Evolutionary conservation across 1,140 invertebrate genomes (phyloP).

Genomic region (Drosophila parabipectinata): DNA sequence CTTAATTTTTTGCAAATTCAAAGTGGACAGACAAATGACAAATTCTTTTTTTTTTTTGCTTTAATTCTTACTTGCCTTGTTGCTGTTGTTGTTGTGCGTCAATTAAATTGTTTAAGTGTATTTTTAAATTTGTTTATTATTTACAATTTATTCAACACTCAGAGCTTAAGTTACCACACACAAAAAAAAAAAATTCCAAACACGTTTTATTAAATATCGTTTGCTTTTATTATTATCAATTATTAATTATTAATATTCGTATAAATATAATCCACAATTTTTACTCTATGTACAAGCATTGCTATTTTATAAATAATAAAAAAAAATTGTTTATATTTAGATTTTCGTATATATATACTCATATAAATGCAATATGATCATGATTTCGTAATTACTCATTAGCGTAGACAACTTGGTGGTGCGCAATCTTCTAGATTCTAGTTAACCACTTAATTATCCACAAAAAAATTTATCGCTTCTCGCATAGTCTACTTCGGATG

Average conservation of each 20-base stretch:
- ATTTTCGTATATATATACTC: constrained; percentile 12
- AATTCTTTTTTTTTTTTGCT: constrained; percentile 14
- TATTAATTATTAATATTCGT: constrained; percentile 36
- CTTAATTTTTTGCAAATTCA: constrained; percentile 16
- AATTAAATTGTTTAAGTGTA: constrained; percentile 66
- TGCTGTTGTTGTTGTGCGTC: constrained; percentile 38
- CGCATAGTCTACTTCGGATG: constrained; percentile 41
- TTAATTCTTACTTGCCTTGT: neutral
- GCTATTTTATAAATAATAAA: constrained; percentile 68
- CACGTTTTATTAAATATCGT: constrained; percentile 43
- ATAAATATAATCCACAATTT: constrained; percentile 58
- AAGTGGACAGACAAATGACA: constrained; percentile 34
- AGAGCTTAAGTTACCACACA: constrained; percentile 53
- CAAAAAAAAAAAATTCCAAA: constrained; percentile 45
- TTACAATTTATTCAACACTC: constrained; percentile 73
- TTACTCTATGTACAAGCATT: constrained; percentile 74
- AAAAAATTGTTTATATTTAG: constrained; percentile 38
- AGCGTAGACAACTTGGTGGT: constrained; percentile 35
- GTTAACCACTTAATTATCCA: constrained; percentile 24
- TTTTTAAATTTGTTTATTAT: constrained; percentile 42
- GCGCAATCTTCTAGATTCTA: constrained; percentile 51
- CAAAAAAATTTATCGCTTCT: constrained; percentile 44
- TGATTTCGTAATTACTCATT: constrained; percentile 22
- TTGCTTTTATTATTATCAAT: constrained; percentile 39
- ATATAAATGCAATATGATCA: constrained; percentile 9